Base-by-base conservation (phyloP, 64 coral and sea anemone species). In the Trachythela sp. region DNA sequence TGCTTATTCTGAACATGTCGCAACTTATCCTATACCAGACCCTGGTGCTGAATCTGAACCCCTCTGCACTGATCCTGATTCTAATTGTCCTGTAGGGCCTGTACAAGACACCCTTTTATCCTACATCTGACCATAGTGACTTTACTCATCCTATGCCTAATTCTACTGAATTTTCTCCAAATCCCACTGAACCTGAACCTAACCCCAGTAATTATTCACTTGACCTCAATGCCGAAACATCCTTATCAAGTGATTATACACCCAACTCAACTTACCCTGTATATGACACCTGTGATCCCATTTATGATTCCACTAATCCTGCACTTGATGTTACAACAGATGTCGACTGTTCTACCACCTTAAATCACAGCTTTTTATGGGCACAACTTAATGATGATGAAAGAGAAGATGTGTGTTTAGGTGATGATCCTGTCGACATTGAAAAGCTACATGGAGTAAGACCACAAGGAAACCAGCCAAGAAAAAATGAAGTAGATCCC, bases 361-460 rank as follows among this genome's bases (percentile, higher is more conserved):
- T 9, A 26, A 32, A 70, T 26, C 64, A 26, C 24, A 90, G 75
- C 77, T 84, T 35, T 54, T 49, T 90, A 15, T 90, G 88, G 72
- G 43, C 88, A 84, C 9, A 45, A 48, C 48, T 90, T 17, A 90
- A 15, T 88, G 70, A 13, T 34, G 54, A 88, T 30, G 86, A 88
- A 54, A 22, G 59, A 70, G 86, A 88, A 70, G 86, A 88, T 58
- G 51, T 71, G 35, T 26, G 22, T 29, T 20, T 4, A 20, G 86
- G 86, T 22, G 86, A 88, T 67, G n/a, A 60, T 70, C 54, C 60
- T 31, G 24, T 31, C 35, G 86, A 35, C 14, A 38, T 88, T 29
- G 86, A 64, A 64, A 37, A 14, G 24, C 56, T 39, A 32, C 56
- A 88, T 88, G 86, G 86, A 33, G 70, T 88, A 35, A 39, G 36